phyloP scores from a whole-genome alignment of 2,888 invertebrate genomes.

The Drosophila macrospina region DNA sequence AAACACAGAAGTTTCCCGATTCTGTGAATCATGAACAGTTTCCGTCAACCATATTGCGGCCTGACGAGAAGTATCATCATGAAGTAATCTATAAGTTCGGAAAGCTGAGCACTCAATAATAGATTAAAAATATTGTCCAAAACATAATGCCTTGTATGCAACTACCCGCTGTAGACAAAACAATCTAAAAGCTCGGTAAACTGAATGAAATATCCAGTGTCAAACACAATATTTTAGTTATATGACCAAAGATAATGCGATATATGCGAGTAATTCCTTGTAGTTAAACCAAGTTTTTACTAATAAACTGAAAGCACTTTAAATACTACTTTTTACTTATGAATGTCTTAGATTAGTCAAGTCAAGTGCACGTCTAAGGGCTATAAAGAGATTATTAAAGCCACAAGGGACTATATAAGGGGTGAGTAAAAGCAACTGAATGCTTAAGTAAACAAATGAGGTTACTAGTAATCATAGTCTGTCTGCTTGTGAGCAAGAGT shows the following conservation, averaged over 20 bases:
- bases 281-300: constrained; percentile 14
- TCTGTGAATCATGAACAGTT: constrained; percentile 94
- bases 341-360: constrained; percentile 29
- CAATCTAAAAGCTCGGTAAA: not conserved
- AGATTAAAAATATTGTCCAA: not conserved
- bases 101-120: constrained; percentile 55
- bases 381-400: constrained; percentile 29
- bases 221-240: constrained; percentile 16
- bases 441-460: constrained; percentile 37
- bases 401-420: constrained; percentile 45
- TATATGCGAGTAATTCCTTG: constrained; percentile 11
- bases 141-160: not conserved
- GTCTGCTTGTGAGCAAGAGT: constrained; percentile 14
- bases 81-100: constrained; percentile 91
- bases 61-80: constrained; percentile 90
- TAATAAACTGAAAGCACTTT: constrained; percentile 52
- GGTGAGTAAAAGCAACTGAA: not conserved
- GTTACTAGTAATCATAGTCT: constrained; percentile 21
- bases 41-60: constrained; percentile 90
- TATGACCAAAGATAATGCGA: constrained; percentile 22
- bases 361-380: constrained; percentile 24
- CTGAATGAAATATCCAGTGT: constrained; percentile 1
- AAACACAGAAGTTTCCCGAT: constrained; percentile 97
- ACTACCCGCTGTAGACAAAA: not conserved
- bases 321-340: constrained; percentile 14